Conservation (phyloP, 2,888 invertebrate genomes). For the Lasioglossum pauxillum region DNA sequence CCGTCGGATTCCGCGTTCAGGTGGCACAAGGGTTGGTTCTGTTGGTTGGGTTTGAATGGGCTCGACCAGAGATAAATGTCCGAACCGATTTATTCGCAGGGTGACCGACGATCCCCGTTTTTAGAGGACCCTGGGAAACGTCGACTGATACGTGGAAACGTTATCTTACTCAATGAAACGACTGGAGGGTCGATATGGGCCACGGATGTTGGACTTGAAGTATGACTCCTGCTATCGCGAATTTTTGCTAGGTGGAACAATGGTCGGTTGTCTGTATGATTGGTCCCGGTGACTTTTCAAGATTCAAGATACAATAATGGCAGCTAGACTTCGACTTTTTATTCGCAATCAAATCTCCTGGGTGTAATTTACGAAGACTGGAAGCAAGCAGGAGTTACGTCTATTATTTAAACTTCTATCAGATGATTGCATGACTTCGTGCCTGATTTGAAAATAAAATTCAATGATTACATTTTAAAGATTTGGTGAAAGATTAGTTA, state of each 20-base stretch:
- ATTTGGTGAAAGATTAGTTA: no score
- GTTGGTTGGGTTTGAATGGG: not conserved
- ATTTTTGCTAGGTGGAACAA: constrained; percentile 4
- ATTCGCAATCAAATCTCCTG: not conserved
- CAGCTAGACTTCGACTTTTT: not conserved
- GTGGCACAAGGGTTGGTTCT: not conserved
- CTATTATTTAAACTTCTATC: no score
- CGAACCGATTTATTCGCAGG: constrained; percentile 37
- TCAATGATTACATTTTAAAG: no score
- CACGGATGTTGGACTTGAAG: not conserved
- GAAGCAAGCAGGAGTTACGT: not conserved
- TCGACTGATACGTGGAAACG: constrained; percentile 13
- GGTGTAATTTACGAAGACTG: not conserved
- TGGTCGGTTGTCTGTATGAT: not conserved
- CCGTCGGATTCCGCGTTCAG: not conserved
- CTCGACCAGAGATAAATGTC: constrained; percentile 31
- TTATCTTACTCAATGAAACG: constrained; percentile 14
- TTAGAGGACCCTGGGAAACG: not conserved
- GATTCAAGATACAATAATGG: not conserved
- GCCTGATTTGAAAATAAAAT: no score
- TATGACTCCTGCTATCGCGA: not conserved
- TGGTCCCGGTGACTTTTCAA: not conserved
- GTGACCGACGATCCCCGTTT: constrained; percentile 38
- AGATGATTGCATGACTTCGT: no score
- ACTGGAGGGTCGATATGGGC: not conserved